phyloP scores from a whole-genome alignment of 2,113 vertebrate species.

The Ictidomys tridecemlineatus region DNA sequence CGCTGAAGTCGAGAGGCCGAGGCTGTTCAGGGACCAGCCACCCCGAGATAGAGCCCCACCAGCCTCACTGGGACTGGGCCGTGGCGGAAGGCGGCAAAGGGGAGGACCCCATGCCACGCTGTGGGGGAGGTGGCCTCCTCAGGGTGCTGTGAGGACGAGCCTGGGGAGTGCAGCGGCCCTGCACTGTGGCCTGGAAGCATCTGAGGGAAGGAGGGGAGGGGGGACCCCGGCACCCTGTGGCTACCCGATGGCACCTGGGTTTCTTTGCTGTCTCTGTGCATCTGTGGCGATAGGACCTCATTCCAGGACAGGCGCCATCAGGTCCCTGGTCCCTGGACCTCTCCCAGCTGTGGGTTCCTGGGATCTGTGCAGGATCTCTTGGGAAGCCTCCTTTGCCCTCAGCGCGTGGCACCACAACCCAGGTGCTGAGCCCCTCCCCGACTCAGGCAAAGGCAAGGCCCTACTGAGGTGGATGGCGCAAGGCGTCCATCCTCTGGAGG shows the following conservation, averaged over 20 bases:
- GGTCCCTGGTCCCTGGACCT: neutral
- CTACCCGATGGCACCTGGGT: accelerated
- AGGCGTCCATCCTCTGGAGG: no score
- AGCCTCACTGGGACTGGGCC: neutral
- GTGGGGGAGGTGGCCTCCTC: neutral
- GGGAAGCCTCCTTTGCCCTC: neutral
- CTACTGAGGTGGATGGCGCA: no score
- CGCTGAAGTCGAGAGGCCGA: accelerated
- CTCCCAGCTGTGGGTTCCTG: neutral
- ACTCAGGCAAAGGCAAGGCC: no score
- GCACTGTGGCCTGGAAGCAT: neutral
- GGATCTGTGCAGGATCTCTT: neutral
- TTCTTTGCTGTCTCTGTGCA: neutral
- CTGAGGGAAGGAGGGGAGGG: no score
- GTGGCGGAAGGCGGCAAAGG: neutral
- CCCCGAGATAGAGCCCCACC: neutral
- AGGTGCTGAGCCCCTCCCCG: no score
- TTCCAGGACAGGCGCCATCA: neutral
- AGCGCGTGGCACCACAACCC: neutral
- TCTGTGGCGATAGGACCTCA: neutral
- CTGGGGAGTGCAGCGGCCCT: neutral
- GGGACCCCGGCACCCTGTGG: neutral
- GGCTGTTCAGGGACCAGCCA: neutral
- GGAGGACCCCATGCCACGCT: neutral
- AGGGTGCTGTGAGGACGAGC: neutral